Evolutionary conservation across 2,797 vertebrate species (phyloP).

Genomic region (Chaunax sp.): DNA sequence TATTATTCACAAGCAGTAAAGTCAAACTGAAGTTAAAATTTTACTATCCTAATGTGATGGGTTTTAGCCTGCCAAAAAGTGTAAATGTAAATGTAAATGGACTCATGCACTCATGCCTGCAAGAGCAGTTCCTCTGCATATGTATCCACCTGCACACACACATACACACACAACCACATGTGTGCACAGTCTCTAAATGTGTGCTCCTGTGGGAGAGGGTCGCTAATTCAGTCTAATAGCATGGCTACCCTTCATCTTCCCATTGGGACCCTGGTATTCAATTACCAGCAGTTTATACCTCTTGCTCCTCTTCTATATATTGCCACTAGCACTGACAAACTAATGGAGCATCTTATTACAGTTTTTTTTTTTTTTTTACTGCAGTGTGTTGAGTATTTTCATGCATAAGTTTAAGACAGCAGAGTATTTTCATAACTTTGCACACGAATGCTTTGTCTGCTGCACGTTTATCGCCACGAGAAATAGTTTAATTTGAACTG

Average conservation of each 20-base stretch:
- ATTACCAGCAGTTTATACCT: conserved; percentile 75
- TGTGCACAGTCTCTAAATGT: conserved; percentile 52
- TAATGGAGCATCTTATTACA: conserved; percentile 70
- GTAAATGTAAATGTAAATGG: conserved; percentile 11
- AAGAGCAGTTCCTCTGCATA: conserved; percentile 19
- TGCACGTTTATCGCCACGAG: conserved; percentile 1
- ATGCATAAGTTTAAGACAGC: conserved; percentile 26
- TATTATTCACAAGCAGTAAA: conserved; percentile 24
- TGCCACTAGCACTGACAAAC: conserved; percentile 67
- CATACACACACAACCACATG: conserved; percentile 18
- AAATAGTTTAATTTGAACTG: conserved; percentile 16
- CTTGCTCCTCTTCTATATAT: conserved; percentile 58
- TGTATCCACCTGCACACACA: not conserved
- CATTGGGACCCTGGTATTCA: conserved; percentile 74
- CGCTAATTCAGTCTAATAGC: conserved; percentile 79
- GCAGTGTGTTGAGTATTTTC: conserved; percentile 28
- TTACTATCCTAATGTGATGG: conserved; percentile 27
- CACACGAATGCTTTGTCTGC: not conserved
- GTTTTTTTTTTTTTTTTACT: conserved; percentile 52
- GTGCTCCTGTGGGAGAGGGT: conserved; percentile 70
- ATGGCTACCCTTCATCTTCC: conserved; percentile 77
- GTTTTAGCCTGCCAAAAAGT: conserved; percentile 11
- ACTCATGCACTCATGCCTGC: conserved; percentile 15
- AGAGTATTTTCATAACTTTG: conserved; percentile 10
- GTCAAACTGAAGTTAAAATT: conserved; percentile 44